A percentile compares a stretch with the other conserved stretches of the same genome.
Evolutionary conservation across 2,113 vertebrate species (phyloP).

Genomic region (Meriones unguiculatus): DNA sequence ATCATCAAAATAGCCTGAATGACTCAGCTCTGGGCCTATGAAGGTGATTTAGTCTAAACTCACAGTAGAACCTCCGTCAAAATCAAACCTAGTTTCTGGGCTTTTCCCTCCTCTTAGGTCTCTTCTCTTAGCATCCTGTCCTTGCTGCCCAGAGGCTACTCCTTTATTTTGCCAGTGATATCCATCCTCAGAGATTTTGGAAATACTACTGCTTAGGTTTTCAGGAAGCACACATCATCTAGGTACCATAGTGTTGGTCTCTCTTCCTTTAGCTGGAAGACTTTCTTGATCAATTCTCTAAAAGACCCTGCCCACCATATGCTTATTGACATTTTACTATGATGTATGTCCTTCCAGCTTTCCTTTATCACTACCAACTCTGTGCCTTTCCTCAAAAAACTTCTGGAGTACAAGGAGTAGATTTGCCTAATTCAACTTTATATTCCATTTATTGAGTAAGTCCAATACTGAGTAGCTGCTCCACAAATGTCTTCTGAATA

Average conservation of each 20-base stretch:
- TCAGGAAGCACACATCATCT: neutral
- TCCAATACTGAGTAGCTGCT: neutral
- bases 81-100: neutral
- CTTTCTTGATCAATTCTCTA: neutral
- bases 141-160: accelerated
- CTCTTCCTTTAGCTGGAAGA: neutral
- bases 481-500: neutral
- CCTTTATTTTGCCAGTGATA: neutral
- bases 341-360: neutral
- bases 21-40: accelerated
- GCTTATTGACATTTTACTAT: neutral
- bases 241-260: accelerated
- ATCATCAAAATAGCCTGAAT: neutral
- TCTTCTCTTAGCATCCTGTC: accelerated
- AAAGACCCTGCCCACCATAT: accelerated
- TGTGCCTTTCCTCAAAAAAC: neutral
- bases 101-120: neutral
- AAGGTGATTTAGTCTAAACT: neutral
- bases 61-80: accelerated
- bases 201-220: neutral
- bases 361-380: neutral
- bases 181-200: neutral
- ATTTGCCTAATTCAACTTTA: neutral
- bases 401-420: neutral
- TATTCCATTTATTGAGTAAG: no score